These are phyloP conservation scores for Globodera ellingtonae DNA, from an alignment of 1,140 invertebrate genomes.

Conservation along the genomic window DNA sequence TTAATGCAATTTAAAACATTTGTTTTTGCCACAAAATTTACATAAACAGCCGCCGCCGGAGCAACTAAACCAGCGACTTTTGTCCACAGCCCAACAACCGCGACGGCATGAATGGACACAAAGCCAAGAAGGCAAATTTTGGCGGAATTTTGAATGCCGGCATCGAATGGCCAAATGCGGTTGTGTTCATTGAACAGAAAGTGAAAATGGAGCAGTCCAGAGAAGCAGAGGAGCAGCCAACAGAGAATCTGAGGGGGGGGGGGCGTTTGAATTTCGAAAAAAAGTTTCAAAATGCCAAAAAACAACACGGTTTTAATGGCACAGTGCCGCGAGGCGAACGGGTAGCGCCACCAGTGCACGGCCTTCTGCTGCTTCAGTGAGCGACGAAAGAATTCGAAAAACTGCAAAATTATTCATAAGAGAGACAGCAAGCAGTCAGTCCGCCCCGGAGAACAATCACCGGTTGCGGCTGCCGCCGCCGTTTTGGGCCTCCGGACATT, in stretches of 20 bases:
- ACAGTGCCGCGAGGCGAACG: not conserved
- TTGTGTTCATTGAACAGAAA: not conserved
- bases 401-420: not conserved
- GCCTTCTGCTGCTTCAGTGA: not conserved
- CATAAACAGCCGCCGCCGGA: conserved; percentile 13
- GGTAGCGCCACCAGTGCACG: conserved; percentile 4
- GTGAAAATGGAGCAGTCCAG: conserved; percentile 1
- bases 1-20: too few relatives aligned
- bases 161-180: not conserved
- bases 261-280: not conserved
- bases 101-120: conserved; percentile 12
- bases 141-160: not conserved
- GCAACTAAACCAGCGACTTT: not conserved
- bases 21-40: not conserved
- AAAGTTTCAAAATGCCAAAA: not conserved
- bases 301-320: not conserved
- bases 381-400: conserved; percentile 5
- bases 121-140: conserved; percentile 10
- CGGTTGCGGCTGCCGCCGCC: too few relatives aligned
- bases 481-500: too few relatives aligned
- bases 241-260: not conserved
- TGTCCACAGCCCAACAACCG: not conserved
- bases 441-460: too few relatives aligned
- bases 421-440: too few relatives aligned
- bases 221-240: not conserved